These are phyloP conservation scores for Platorchestia sp. DNA, from an alignment of 1,140 invertebrate species.

Conservation along the genomic window DNA sequence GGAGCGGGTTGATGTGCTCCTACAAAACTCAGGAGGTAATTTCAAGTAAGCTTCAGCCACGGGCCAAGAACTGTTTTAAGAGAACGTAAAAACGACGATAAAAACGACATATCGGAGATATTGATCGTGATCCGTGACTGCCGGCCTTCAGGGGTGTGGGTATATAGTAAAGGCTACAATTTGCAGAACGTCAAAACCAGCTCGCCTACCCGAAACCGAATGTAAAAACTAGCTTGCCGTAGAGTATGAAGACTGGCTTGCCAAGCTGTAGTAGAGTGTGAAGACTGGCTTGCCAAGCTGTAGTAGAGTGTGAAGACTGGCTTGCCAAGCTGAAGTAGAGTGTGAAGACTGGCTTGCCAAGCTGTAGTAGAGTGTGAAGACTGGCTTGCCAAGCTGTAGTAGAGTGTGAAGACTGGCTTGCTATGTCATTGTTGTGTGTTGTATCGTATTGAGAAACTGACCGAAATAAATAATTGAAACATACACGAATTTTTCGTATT, in stretches of 20 bases:
- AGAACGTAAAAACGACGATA: slow-evolving; percentile 16
- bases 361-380: too few relatives aligned
- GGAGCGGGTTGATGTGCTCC: neutral
- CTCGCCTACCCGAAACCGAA: neutral
- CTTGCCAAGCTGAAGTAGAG: too few relatives aligned
- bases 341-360: too few relatives aligned
- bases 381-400: too few relatives aligned
- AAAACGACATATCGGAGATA: slow-evolving; percentile 8
- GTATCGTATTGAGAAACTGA: too few relatives aligned
- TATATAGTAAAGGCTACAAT: neutral
- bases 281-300: too few relatives aligned
- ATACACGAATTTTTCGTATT: too few relatives aligned
- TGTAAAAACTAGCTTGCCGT: neutral
- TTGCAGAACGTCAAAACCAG: neutral
- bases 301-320: too few relatives aligned
- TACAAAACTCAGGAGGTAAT: neutral
- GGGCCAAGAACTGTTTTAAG: neutral
- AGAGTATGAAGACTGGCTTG: neutral
- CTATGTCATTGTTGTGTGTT: too few relatives aligned
- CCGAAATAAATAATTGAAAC: too few relatives aligned
- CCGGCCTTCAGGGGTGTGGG: neutral
- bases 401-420: too few relatives aligned
- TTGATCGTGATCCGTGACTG: neutral
- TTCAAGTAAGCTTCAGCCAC: neutral
- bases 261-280: too few relatives aligned